Evolutionary conservation across 2,113 vertebrate genomes (phyloP), one percentile per base, ranked within the genome.

Genomic region (Ptyas mucosa): DNA sequence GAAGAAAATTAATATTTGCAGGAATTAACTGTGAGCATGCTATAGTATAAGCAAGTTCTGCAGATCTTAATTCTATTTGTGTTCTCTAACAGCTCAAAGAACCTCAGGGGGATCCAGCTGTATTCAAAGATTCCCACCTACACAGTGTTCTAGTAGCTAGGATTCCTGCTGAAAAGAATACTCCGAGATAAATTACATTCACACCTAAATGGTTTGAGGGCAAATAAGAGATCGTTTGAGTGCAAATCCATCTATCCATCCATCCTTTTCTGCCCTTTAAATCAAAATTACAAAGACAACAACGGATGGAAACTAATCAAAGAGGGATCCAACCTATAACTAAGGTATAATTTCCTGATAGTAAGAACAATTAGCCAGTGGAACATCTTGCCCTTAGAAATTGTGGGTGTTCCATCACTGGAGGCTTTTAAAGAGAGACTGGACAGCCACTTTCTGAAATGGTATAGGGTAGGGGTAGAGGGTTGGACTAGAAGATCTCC

Each of bases 111-210:
- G 12, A 61, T 89, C 58, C 43, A 85, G 61, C 43, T 46, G 53
- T 14, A 61, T 61, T 55, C 64, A 89, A 57, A 26, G 15, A 81
- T 24, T 89, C n/a, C 34, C 46, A 88, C 86, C 86, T 61, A 69
- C n/a, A 26, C 51, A 88, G 49, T 46, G 34, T 87, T 61, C 55
- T 43, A 34, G 58, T 39, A 92, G 55, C 46, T 51, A 49, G 11
- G 43, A 91, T 91, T 57, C 39, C 81, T 91, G 18, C 81, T 86
- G 53, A 49, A 86, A 91, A 91, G 46, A n/a, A 34, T 92, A 52
- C 8, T 53, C 46, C 18, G 3, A 92, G 58, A n/a, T 69, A 88
- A 51, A 58, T 51, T 57, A 85, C 46, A 87, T 52, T 39, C 54
- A 57, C 52, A 89, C 10, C 46, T 23, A 85, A 6, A 29, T 55